Base-by-base conservation (phyloP, 2,888 invertebrate genomes). In the Junonia oenone region DNA sequence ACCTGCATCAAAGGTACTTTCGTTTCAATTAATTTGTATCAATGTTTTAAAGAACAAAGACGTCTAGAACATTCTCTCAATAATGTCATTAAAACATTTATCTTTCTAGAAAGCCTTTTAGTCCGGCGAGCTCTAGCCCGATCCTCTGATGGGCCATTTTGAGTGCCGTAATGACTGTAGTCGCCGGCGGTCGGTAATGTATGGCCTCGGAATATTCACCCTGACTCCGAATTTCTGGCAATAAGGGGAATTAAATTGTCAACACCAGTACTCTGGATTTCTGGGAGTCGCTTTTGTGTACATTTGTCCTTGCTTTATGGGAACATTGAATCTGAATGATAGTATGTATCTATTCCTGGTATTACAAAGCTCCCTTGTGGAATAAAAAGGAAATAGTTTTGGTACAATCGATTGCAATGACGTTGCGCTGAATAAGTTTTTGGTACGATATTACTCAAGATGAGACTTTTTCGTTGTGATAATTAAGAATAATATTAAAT, bases 161-260 rank as follows among this genome's bases (percentile, higher is more conserved):
- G 19, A 31, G 19, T 13, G 53, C 37, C 46, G 47, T 53, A 53
- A 53, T 47, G 53, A 53, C 53, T 22, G 53, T 19, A 38, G 47
- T 29, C 47, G 9, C 37, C 38, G 38, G 6, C 33, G 38, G 17
- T 17, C 17, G 17, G 53, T 47, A 47, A 53, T 53, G 38, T 53
- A 53, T 53, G 38, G 29, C 1, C 47, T 19, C 37, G 13, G 38
- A 46, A 53, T 22, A 47, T 40, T 40, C 38, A 46, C 8, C 13
- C 14, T 1, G 29, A 52, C 37, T 47, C 38, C 19, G 31, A 11
- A 46, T 15, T 8, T 15, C 8, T 15, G 33, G 45, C 31, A 29
- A 40, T 51, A 37, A 38, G 46, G 31, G 46, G 46, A 47, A 38
- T 53, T 37, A 46, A 31, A 38, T 19, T 46, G 38, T 38, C 46